Evolutionary conservation across 1,140 invertebrate genomes (phyloP), one percentile per base, ranked within the genome.

Genomic region (Belonocnema kinseyi): DNA sequence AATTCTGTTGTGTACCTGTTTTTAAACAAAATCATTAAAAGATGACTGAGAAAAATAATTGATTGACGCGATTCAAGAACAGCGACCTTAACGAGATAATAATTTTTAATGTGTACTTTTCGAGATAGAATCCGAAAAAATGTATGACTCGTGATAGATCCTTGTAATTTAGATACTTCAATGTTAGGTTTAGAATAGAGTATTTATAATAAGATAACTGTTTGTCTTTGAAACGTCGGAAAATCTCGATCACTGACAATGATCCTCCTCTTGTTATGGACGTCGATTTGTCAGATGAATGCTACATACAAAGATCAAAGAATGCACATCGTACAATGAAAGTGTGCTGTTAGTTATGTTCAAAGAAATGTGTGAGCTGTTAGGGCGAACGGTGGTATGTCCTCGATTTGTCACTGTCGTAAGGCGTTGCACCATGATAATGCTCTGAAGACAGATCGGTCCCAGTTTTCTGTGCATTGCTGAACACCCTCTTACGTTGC

Each of bases 401-500:
- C 80, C 54, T 53, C 61, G 78, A 83, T 83, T 83, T 80, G 77
- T 83, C 80, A 82, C 81, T 83, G 82, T 82, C 74, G 73, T 0
- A 56, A 40, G 50, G 10, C 70, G 50, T 53, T 79, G 46, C 50
- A 54, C 56, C 72, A 70, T 54, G 77, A 82, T 84, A 82, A 80
- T 79, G 72, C 76, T 82, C 53, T 58, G 66, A 81, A 81, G 79
- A 82, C 79, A 77, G 72, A 81, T 84, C 61, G 73, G 14, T 61
- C 52, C 76, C 33, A 61, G 56, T 78, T 76, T 79, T 73, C 50
- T 70, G 12, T 77, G 50, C 72, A 80, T 82, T 78, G 51, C 72
- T 21, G 56, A 74, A 80, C 80, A 74, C 70, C 70, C 54, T 58
- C 58, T 61, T 53, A 73, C 40, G 46, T 66, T 26, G 33, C 74